phyloP scores from a whole-genome alignment of 2,113 vertebrate genomes.

The Pica pica region DNA sequence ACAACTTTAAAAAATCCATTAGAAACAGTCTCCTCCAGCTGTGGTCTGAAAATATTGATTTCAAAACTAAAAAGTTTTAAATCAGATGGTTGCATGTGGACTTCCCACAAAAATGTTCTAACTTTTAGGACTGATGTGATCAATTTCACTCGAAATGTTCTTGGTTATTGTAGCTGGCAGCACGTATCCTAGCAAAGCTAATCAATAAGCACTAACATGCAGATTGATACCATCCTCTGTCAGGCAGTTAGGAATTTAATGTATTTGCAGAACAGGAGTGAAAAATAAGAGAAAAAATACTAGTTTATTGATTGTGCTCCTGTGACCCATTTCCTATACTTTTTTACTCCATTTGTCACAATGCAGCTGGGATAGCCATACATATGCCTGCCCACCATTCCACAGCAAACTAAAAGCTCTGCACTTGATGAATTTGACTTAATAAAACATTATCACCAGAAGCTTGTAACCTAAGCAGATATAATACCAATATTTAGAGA shows the following conservation, averaged over 20 bases:
- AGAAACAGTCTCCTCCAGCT: constrained; percentile 17
- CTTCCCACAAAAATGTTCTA: constrained; percentile 28
- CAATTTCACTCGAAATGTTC: constrained; percentile 46
- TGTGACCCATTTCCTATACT: constrained; percentile 34
- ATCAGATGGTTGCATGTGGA: constrained; percentile 13
- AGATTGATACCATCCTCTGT: constrained; percentile 60
- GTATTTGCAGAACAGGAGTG: constrained; percentile 43
- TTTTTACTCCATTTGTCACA: constrained; percentile 45
- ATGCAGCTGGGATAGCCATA: not conserved
- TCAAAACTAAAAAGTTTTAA: constrained; percentile 32
- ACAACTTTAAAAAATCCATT: not conserved
- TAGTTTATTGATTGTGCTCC: constrained; percentile 54
- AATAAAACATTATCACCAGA: not conserved
- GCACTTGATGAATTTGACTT: not conserved
- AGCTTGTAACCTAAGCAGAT: not conserved
- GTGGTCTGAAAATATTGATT: constrained; percentile 17
- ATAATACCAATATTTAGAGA: not conserved
- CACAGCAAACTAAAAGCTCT: not conserved
- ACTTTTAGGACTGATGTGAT: constrained; percentile 48
- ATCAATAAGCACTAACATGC: constrained; percentile 61
- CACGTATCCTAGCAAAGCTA: constrained; percentile 33
- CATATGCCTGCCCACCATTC: not conserved
- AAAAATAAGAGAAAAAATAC: constrained; percentile 52
- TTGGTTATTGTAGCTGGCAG: constrained; percentile 48
- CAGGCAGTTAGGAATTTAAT: constrained; percentile 48